Percentiles rank a stretch among this genome's conserved stretches.
Conservation (phyloP, 2,888 invertebrate species). For the Zele albiditarsus region DNA sequence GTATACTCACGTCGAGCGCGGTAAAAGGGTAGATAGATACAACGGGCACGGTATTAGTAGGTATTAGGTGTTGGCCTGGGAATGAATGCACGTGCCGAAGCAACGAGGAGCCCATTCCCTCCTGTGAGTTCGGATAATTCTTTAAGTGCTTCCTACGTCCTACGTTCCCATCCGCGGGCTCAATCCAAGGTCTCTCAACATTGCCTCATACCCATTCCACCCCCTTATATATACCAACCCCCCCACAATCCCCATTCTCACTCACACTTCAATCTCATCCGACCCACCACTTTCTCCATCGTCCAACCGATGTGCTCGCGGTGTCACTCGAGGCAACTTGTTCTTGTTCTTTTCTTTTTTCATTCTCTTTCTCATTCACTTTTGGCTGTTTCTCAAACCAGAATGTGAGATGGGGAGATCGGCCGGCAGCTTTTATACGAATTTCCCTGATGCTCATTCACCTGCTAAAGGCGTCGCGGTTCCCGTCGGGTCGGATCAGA, state of each 20-base stretch:
- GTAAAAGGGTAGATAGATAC: conserved; percentile 72
- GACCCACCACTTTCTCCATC: conserved; percentile 46
- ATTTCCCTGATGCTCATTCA: conserved; percentile 31
- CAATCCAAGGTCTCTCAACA: conserved; percentile 49
- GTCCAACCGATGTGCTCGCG: conserved; percentile 52
- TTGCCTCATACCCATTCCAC: conserved; percentile 25
- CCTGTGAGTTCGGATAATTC: conserved; percentile 71
- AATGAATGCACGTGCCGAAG: conserved; percentile 70
- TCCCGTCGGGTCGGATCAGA: conserved; percentile 55
- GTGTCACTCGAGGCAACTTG: conserved; percentile 51
- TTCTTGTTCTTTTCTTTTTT: conserved; percentile 40
- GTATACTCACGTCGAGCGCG: conserved; percentile 68
- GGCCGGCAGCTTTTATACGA: conserved; percentile 34
- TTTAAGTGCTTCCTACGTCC: conserved; percentile 72
- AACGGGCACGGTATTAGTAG: conserved; percentile 71
- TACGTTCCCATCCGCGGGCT: conserved; percentile 54
- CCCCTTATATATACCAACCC: conserved; percentile 52
- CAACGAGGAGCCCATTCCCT: conserved; percentile 63
- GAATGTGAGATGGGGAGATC: conserved; percentile 40
- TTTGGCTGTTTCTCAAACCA: conserved; percentile 26
- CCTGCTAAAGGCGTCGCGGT: conserved; percentile 54
- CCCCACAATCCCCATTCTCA: not conserved
- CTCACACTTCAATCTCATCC: conserved; percentile 43
- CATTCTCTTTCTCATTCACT: conserved; percentile 18
- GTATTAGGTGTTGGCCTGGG: conserved; percentile 73